Percentiles rank a stretch among this genome's conserved stretches.
Conservation (phyloP, 2,797 vertebrate genomes). For the Synanceia verrucosa region DNA sequence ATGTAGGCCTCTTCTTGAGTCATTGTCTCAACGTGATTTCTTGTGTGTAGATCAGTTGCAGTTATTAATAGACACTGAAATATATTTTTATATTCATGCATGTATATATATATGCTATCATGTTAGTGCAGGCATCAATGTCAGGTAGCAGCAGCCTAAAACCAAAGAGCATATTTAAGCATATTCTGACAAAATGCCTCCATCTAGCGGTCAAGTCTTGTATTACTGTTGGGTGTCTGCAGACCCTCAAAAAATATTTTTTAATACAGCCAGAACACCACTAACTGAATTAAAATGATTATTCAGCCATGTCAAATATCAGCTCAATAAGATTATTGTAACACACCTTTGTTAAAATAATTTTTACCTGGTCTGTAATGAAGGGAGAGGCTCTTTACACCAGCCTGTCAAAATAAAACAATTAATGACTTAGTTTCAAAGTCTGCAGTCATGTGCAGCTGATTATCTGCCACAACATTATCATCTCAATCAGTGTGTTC, state of each 20-base stretch:
- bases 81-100: too few species aligned
- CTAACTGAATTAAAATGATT: neutral
- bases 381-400: neutral
- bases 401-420: neutral
- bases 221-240: neutral
- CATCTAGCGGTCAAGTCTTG: conserved; percentile 48
- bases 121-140: too few species aligned
- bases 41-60: rapidly evolving
- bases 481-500: neutral
- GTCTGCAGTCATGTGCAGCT: neutral
- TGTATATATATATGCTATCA: too few species aligned
- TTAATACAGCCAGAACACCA: neutral
- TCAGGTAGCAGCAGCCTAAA: neutral
- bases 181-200: conserved; percentile 16
- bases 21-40: neutral
- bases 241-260: too few species aligned
- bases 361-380: neutral
- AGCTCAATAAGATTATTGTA: neutral
- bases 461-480: neutral
- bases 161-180: too few species aligned
- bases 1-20: too few species aligned
- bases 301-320: too few species aligned
- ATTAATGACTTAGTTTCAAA: neutral
- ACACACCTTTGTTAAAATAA: neutral
- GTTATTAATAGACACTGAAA: neutral